These are phyloP conservation scores for Murina feae DNA, from an alignment of 2,113 vertebrate species.

Conservation along the genomic window DNA sequence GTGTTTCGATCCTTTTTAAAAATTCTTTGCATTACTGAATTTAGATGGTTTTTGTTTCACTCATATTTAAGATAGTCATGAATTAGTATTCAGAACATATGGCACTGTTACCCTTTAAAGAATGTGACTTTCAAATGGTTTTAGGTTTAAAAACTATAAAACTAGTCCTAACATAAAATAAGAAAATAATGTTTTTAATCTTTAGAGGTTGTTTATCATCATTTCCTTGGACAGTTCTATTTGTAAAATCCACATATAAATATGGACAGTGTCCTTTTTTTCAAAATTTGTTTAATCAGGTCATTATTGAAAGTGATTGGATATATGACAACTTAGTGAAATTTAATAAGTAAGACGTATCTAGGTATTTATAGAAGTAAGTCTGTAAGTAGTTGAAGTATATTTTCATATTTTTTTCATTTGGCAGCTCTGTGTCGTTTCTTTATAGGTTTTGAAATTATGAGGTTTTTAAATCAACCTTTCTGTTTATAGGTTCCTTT, in stretches of 20 bases:
- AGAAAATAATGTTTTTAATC: conserved; percentile 42
- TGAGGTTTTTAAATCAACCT: background rate
- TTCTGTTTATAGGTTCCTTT: conserved; percentile 7
- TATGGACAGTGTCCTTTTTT: conserved; percentile 80
- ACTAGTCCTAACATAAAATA: conserved; percentile 35
- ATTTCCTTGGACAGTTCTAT: conserved; percentile 87
- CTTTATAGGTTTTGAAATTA: background rate
- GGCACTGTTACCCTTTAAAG: conserved; percentile 47
- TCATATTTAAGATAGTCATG: conserved; percentile 24
- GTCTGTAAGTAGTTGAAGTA: background rate
- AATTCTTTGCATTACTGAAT: conserved; percentile 21
- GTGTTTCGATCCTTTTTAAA: background rate
- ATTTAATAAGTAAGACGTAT: background rate
- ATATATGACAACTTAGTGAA: background rate
- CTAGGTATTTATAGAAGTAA: background rate
- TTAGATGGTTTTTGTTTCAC: conserved; percentile 45
- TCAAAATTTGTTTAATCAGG: conserved; percentile 84
- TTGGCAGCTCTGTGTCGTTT: background rate
- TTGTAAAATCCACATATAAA: conserved; percentile 78
- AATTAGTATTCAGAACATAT: conserved; percentile 51
- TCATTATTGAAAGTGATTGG: conserved; percentile 59
- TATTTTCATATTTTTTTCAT: background rate
- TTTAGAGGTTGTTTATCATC: conserved; percentile 83
- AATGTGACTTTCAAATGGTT: conserved; percentile 46
- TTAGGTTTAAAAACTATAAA: conserved; percentile 52